Evolutionary conservation across 2,797 vertebrate species (phyloP), one percentile per base, ranked within the genome.

Genomic region (Gallinago stenura): DNA sequence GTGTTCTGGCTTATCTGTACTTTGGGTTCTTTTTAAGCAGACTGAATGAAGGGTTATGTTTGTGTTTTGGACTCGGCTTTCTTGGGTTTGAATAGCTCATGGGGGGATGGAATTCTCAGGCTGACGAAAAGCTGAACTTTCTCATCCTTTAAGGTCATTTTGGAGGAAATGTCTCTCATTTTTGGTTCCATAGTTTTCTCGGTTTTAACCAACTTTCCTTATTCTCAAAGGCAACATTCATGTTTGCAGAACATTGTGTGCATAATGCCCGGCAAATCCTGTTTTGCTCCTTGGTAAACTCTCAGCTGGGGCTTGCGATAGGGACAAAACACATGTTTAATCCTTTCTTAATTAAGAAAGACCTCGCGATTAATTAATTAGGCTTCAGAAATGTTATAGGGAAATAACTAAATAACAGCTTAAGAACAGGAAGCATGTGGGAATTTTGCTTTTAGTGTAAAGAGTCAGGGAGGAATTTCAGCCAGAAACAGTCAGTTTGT

Each of bases 101-200:
- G 64, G 86, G 65, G 64, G 64, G 83, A 78, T 87, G 89, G 85
- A 88, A 70, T 90, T 93, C 83, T 86, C 61, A 39, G 87, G 69
- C 86, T 78, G 71, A 57, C 3, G 25, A 82, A 72, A 64, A 65
- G 66, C 61, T 93, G 97, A 97, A 96, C 97, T 97, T 96, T 97
- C 97, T 97, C 97, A 92, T 95, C 87, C 90, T 64, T 91, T 77
- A 60, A 84, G 94, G 96, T 93, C 89, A 79, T 83, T 82, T 48
- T 93, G 90, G 84, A 97, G 97, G 97, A 97, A 97, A 97, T 97
- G 92, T 94, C 95, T 97, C 81, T 97, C 96, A 95, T 97, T 95
- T 95, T 97, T 95, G 41, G 50, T 89, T 80, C 89, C 91, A 66
- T 35, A 82, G 73, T 72, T 94, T 94, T 68, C 61, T 83, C 53